Evolutionary conservation across 2,888 invertebrate genomes (phyloP), one percentile per base, ranked within the genome.

Genomic region (Diachrysia chrysitis): DNA sequence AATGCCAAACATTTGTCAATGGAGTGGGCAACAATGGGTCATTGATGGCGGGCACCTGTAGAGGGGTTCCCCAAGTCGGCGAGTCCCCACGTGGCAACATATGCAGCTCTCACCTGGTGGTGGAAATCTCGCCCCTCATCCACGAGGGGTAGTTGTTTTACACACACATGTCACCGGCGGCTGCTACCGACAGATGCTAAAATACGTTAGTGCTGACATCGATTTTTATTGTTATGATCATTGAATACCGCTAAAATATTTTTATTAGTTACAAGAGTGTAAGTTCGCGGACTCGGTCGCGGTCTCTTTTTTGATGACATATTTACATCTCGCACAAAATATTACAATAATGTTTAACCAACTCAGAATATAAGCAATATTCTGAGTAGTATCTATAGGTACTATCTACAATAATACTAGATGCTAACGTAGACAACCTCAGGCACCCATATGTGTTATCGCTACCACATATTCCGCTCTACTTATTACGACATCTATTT

Each of bases 171-270:
- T 87, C 93, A 90, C 78, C 68, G 89, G 90, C 94, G 94, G 95
- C 94, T 94, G 94, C 92, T 87, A 88, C 89, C 86, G 94, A 93
- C 95, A 95, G 95, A 95, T 95, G 95, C 93, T 93, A 93, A 93
- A 95, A 95, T 95, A 92, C 95, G 95, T 95, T 95, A 87, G 84
- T 85, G 89, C 88, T 87, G 88, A 89, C 91, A 89, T 91, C 87
- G 90, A 91, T 88, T 90, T 42, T 88, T 85, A 90, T 90, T 92
- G 89, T 89, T 85, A 81, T 68, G 58, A 81, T 85, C 51, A 55
- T 85, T 85, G 76, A 83, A 81, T 71, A 67, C 58, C 37, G 56
- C 63, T 73, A 62, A 76, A 72, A 73, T 54, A 70, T 74, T 73
- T 71, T 70, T 74, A 66, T 58, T 69, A 65, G 51, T 66, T 46